These are phyloP conservation scores for Corynorhinus townsendii DNA, from an alignment of 2,113 vertebrate species.

Conservation along the genomic window DNA sequence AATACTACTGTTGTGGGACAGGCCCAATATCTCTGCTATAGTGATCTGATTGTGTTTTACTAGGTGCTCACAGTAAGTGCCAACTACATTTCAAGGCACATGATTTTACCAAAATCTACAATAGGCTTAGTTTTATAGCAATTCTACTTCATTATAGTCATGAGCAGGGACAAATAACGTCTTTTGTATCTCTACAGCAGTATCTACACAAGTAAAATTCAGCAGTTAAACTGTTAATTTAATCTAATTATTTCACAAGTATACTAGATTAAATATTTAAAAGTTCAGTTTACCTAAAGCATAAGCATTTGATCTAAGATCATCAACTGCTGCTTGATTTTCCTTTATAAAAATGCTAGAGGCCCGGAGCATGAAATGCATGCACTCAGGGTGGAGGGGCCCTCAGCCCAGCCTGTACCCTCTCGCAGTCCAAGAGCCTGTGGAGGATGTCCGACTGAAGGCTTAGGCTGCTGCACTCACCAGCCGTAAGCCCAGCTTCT, in stretches of 20 bases:
- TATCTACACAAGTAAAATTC: conserved; percentile 23
- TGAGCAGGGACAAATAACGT: not conserved
- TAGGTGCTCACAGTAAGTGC: not conserved
- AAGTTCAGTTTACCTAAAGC: not conserved
- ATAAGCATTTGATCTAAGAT: conserved; percentile 29
- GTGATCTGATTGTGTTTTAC: not conserved
- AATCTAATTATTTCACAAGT: conserved; percentile 31
- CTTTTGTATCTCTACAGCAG: not conserved
- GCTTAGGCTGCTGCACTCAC: too few relatives aligned
- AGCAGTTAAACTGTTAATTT: conserved; percentile 1
- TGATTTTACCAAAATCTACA: conserved; percentile 21
- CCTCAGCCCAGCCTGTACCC: too few relatives aligned
- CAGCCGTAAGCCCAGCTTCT: too few relatives aligned
- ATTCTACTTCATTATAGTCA: not conserved
- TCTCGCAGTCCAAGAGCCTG: too few relatives aligned
- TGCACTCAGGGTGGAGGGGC: too few relatives aligned
- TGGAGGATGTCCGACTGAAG: too few relatives aligned
- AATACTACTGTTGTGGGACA: not conserved
- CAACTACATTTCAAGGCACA: not conserved
- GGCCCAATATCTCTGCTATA: not conserved
- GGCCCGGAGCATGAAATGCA: too few relatives aligned
- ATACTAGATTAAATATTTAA: conserved; percentile 1
- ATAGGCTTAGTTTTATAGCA: conserved; percentile 28
- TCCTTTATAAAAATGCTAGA: not conserved
- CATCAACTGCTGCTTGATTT: conserved; percentile 17